Percentiles rank a stretch among this genome's conserved stretches.
phyloP scores from a whole-genome alignment of 2,113 vertebrate species.

The Nymphicus hollandicus region DNA sequence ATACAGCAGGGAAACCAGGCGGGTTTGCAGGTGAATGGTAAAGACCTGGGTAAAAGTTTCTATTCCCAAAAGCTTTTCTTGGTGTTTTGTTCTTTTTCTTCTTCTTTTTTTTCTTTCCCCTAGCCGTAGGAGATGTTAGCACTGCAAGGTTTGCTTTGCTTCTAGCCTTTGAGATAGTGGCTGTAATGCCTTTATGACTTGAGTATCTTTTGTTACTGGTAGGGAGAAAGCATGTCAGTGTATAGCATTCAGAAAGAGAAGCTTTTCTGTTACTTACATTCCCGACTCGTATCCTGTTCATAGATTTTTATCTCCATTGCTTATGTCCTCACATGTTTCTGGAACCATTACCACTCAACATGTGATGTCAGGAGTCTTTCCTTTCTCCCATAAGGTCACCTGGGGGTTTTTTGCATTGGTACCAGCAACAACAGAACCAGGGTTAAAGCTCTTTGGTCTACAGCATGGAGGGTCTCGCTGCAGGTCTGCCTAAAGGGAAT shows the following conservation, averaged over 20 bases:
- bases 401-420: neutral
- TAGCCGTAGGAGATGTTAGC: neutral
- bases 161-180: neutral
- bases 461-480: neutral
- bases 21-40: neutral
- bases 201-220: neutral
- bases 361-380: neutral
- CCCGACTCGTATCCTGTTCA: neutral
- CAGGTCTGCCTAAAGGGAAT: neutral
- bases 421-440: neutral
- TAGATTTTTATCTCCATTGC: neutral
- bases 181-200: neutral
- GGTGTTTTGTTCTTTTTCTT: neutral
- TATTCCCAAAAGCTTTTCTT: neutral
- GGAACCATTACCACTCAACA: neutral
- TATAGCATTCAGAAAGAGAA: neutral
- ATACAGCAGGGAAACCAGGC: neutral
- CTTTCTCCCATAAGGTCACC: neutral
- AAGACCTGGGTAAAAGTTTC: neutral
- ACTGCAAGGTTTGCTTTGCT: neutral
- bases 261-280: neutral
- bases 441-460: neutral
- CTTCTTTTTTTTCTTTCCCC: neutral
- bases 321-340: neutral
- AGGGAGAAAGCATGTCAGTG: neutral